Evolutionary conservation across 2,888 invertebrate species (phyloP).

Genomic region (Lasioglossum vierecki): DNA sequence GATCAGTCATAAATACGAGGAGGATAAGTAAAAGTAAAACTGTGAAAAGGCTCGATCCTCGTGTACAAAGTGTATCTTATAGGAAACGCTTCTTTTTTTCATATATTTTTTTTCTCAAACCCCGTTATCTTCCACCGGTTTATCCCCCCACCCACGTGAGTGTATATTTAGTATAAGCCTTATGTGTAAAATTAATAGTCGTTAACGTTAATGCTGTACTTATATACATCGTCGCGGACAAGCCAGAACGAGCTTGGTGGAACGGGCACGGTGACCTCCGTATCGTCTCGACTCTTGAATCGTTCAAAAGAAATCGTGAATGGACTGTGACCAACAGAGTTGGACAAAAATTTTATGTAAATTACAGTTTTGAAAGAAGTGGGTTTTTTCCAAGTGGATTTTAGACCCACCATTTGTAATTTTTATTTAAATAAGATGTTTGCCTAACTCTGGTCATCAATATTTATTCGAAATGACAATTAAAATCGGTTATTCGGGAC

Average conservation of each 20-base stretch:
- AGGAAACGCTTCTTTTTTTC: constrained; percentile 22
- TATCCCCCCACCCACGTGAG: constrained; percentile 64
- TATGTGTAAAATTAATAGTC: constrained; percentile 68
- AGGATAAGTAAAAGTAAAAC: background rate
- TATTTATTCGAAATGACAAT: background rate
- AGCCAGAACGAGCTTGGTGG: background rate
- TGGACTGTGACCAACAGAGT: background rate
- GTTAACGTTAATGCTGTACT: constrained; percentile 45
- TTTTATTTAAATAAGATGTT: too few relatives aligned
- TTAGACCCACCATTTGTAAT: too few relatives aligned
- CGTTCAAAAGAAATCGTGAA: background rate
- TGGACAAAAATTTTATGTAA: too few relatives aligned
- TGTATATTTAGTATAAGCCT: constrained; percentile 61
- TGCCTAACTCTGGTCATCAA: background rate
- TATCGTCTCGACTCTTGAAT: background rate
- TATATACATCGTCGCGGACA: constrained; percentile 25
- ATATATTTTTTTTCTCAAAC: constrained; percentile 11
- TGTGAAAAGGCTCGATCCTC: constrained; percentile 18
- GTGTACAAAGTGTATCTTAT: constrained; percentile 4
- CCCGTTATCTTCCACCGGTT: constrained; percentile 11
- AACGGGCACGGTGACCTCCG: background rate
- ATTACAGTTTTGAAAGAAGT: too few relatives aligned
- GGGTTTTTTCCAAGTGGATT: too few relatives aligned
- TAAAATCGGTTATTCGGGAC: background rate
- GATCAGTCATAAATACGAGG: constrained; percentile 17